These are phyloP conservation scores for Microcebus lehilahytsara DNA, from an alignment of 2,113 vertebrate species.

Conservation along the genomic window DNA sequence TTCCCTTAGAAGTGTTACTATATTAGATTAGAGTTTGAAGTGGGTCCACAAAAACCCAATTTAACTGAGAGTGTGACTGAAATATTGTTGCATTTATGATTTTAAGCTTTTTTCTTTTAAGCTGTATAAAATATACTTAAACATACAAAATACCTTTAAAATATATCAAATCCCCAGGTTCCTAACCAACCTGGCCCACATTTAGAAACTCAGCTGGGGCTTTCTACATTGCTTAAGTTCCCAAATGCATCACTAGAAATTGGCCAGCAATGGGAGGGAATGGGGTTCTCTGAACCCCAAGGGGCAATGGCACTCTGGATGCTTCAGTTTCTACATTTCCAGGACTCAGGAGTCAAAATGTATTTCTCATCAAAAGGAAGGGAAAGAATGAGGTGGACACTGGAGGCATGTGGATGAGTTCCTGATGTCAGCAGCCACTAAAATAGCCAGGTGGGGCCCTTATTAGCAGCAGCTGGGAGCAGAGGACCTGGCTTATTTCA, in stretches of 20 bases:
- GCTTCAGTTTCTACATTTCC: constrained; percentile 32
- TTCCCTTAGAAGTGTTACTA: not conserved
- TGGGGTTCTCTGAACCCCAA: not conserved
- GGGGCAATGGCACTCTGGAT: not conserved
- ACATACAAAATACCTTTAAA: constrained; percentile 33
- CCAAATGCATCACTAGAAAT: not conserved
- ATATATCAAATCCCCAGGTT: not conserved
- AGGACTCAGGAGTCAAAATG: constrained; percentile 10
- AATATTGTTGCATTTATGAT: constrained; percentile 38
- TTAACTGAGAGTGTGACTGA: not conserved
- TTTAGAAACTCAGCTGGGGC: not conserved
- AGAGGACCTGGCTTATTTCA: constrained; percentile 8
- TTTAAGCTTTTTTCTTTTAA: constrained; percentile 4
- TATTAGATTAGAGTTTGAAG: constrained; percentile 47
- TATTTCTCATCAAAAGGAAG: not conserved
- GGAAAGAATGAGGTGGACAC: constrained; percentile 4
- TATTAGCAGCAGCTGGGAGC: not conserved
- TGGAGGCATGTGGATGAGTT: not conserved
- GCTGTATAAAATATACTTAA: constrained; percentile 38
- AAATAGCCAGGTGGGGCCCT: constrained; percentile 3
- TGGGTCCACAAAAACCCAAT: not conserved
- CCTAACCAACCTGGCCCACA: not conserved
- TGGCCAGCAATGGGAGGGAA: not conserved
- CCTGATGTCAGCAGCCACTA: not conserved
- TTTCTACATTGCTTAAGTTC: not conserved